Base-by-base conservation (phyloP, 2,888 invertebrate genomes). In the Gerris lacustris region DNA sequence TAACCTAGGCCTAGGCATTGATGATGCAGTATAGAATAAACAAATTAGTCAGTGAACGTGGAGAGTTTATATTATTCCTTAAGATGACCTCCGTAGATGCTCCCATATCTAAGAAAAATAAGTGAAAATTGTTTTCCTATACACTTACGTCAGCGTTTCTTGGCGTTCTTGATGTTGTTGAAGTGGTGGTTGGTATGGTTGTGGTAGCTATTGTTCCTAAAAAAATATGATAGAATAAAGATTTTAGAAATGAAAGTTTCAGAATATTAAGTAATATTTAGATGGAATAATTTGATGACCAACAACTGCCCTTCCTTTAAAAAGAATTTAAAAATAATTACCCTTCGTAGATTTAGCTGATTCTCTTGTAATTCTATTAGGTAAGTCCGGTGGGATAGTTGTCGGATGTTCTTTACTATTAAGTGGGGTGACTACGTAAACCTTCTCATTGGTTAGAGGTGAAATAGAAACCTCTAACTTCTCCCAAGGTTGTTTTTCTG, bases 351-450 rank as follows among this genome's bases (percentile, higher is more conserved):
- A 55, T 55, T 55, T 55, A 15, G 55, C 55, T 11, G 55, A 55
- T 55, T 55, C 55, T 55, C 55, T 55, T 11, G 55, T 55, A 55
- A 55, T 55, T 55, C 55, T 55, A 55, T 55, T 55, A 55, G 9
- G 9, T 55, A 55, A 55, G 55, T 55, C 55, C 15, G 55, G 55
- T 11, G 55, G 55, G 9, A 55, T 55, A 55, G 83, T 18, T 89
- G 85, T 77, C 5, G 55, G 55, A 15, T 55, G 55, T 11, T 9
- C 55, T 55, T 15, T 55, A 15, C 55, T 55, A 5, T 55, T 55
- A 55, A 88, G 87, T 0, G 92, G 91, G 5, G 92, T 92, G 0
- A 92, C 91, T 1, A 92, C 89, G 76, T 91, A 91, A 0, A 92
- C 86, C 78, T 89, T 89, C 81, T 92, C 92, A 77, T 88, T 88